Percentiles rank a stretch among this genome's conserved stretches.
Evolutionary conservation across 53 echinoderm and acorn worm species (phyloP).

Genomic region (Paelopatides confundens): DNA sequence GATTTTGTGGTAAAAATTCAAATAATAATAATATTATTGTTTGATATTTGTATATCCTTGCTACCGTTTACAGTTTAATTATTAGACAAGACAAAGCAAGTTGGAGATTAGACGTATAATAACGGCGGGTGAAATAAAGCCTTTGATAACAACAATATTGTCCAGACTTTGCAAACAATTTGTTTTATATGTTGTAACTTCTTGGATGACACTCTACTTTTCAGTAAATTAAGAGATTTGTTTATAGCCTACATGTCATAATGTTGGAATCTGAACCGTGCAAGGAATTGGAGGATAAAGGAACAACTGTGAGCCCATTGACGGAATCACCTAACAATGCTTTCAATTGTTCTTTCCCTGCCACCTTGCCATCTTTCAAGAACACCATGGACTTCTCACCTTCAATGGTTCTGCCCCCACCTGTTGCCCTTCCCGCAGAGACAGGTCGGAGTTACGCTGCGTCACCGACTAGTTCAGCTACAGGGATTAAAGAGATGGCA

Average conservation of each 20-base stretch:
- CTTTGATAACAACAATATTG: too few relatives aligned
- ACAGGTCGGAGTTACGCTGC: slow-evolving; percentile 38
- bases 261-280: slow-evolving; percentile 21
- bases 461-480: slow-evolving; percentile 46
- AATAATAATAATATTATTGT: too few relatives aligned
- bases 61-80: too few relatives aligned
- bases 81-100: too few relatives aligned
- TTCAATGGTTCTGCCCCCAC: slow-evolving; percentile 41
- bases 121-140: too few relatives aligned
- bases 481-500: slow-evolving; percentile 1
- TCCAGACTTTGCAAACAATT: too few relatives aligned
- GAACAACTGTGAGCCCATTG: background rate
- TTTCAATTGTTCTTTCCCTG: slow-evolving; percentile 17
- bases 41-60: too few relatives aligned
- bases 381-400: slow-evolving; percentile 34
- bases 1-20: too few relatives aligned
- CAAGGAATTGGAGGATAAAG: background rate
- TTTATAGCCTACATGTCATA: background rate
- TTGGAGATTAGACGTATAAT: too few relatives aligned
- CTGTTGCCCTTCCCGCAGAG: slow-evolving; percentile 43
- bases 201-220: background rate
- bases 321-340: background rate
- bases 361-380: slow-evolving; percentile 7
- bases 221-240: background rate
- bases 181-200: too few relatives aligned